Evolutionary conservation across 2,797 vertebrate genomes (phyloP).

Genomic region (Gorsachius magnificus): DNA sequence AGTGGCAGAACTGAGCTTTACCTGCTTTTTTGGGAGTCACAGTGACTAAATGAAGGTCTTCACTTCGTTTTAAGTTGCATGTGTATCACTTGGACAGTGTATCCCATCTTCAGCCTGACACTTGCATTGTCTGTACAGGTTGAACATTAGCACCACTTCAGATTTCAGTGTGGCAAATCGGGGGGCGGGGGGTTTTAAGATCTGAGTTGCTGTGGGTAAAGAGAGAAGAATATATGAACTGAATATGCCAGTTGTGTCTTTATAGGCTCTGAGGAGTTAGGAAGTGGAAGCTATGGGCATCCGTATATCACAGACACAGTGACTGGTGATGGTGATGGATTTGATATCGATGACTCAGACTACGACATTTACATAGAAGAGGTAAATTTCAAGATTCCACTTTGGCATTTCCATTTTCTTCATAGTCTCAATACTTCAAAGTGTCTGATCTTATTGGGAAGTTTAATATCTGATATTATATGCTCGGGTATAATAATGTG

Average conservation of each 20-base stretch:
- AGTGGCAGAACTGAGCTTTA: background rate
- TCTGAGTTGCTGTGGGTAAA: background rate
- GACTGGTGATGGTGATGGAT: slow-evolving; percentile 80
- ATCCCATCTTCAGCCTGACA: background rate
- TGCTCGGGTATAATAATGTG: background rate
- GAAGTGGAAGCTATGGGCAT: slow-evolving; percentile 84
- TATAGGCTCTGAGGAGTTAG: slow-evolving; percentile 81
- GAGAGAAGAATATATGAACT: background rate
- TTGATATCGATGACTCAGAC: slow-evolving; percentile 87
- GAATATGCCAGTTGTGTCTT: slow-evolving; percentile 15
- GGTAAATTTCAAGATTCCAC: slow-evolving; percentile 72
- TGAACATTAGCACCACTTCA: background rate
- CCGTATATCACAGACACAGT: slow-evolving; percentile 77
- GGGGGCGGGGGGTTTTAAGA: background rate
- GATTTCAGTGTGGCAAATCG: background rate
- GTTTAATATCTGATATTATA: background rate
- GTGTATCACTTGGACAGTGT: background rate
- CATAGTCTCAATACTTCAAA: background rate
- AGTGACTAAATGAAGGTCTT: background rate
- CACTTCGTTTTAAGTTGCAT: background rate
- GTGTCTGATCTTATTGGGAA: background rate
- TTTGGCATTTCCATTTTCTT: background rate
- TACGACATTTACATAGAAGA: slow-evolving; percentile 92
- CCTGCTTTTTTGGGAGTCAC: background rate
- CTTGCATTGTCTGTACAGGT: background rate